phyloP scores from a whole-genome alignment of 2,113 vertebrate species.

The Tetraodon nigroviridis region DNA sequence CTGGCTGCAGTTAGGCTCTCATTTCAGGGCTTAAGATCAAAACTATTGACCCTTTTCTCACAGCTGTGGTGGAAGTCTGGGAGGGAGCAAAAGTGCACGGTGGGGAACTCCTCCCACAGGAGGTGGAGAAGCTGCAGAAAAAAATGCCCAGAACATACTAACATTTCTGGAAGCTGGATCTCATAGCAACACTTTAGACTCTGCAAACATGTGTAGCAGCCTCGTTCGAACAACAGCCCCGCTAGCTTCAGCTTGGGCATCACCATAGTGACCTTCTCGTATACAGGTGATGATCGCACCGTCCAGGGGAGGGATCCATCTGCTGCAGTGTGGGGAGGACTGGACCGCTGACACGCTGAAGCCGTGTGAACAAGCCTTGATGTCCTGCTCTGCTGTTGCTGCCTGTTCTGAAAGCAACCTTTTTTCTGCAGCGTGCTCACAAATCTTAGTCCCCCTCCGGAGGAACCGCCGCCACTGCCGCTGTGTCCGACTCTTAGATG shows the following conservation, averaged over 20 bases:
- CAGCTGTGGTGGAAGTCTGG: slow-evolving; percentile 3
- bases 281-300: slow-evolving; percentile 26
- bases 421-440: slow-evolving; percentile 14
- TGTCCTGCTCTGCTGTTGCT: no score
- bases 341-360: not conserved
- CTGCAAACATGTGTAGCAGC: slow-evolving; percentile 12
- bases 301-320: slow-evolving; percentile 64
- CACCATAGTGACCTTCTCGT: slow-evolving; percentile 23
- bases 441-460: slow-evolving; percentile 18
- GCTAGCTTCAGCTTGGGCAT: slow-evolving; percentile 25
- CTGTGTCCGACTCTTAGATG: slow-evolving; percentile 14
- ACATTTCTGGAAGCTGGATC: no score
- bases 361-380: not conserved
- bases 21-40: slow-evolving; percentile 5
- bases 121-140: slow-evolving; percentile 24
- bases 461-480: not conserved
- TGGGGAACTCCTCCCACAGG: slow-evolving; percentile 5
- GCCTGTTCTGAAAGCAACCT: not conserved
- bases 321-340: slow-evolving; percentile 45
- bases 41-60: slow-evolving; percentile 10
- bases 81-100: slow-evolving; percentile 1
- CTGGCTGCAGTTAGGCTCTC: not conserved
- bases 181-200: slow-evolving; percentile 22
- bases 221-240: slow-evolving; percentile 29
- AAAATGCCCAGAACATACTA: no score